These are phyloP conservation scores for Erithacus rubecula DNA, from an alignment of 2,797 vertebrate genomes.

Conservation along the genomic window DNA sequence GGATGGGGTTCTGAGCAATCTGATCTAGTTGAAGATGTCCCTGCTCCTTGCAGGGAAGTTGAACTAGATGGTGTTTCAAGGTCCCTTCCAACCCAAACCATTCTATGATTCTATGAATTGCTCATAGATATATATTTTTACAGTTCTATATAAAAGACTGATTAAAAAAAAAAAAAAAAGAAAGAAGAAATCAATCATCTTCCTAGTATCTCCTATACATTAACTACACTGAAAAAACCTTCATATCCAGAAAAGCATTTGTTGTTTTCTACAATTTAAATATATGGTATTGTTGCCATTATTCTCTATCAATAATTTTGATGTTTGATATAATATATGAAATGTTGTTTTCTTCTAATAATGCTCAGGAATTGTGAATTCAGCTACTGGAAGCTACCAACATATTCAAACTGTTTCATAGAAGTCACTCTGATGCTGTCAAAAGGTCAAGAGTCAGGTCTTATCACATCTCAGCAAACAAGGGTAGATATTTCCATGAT, in stretches of 20 bases:
- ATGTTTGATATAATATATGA: background rate
- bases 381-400: background rate
- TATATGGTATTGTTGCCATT: background rate
- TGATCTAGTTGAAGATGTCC: background rate
- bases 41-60: background rate
- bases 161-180: background rate
- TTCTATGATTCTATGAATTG: background rate
- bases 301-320: background rate
- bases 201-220: background rate
- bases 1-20: background rate
- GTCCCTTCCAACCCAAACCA: background rate
- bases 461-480: background rate
- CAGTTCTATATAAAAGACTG: background rate
- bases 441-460: background rate
- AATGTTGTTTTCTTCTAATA: background rate
- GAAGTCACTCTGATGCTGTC: background rate
- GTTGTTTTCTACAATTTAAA: background rate
- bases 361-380: background rate
- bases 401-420: background rate
- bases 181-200: background rate
- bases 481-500: background rate
- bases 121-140: background rate
- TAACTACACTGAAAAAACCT: background rate
- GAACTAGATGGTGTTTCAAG: background rate
- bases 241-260: background rate